Evolutionary conservation across 1,140 invertebrate genomes (phyloP).

Genomic region (Drosophila hydei): DNA sequence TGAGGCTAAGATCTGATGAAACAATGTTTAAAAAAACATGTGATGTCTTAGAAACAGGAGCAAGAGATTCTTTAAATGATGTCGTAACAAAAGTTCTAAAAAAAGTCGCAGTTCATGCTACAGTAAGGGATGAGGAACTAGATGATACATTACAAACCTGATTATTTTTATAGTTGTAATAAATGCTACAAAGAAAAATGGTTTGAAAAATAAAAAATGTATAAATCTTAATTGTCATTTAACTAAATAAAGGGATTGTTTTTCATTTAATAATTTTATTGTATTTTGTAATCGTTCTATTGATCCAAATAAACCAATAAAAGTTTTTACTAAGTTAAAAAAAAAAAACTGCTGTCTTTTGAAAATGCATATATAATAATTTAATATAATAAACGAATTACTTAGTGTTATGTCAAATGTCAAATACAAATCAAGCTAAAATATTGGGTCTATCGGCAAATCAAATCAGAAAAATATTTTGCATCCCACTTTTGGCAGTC

Average conservation of each 20-base stretch:
- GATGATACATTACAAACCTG: slow-evolving; percentile 92
- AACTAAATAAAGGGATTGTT: neutral
- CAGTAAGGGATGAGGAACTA: slow-evolving; percentile 94
- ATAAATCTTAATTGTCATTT: neutral
- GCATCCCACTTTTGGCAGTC: too few species aligned
- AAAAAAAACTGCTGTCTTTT: too few species aligned
- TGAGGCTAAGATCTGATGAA: slow-evolving; percentile 91
- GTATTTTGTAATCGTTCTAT: too few species aligned
- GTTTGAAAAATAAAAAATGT: neutral
- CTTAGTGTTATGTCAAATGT: too few species aligned
- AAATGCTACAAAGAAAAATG: too few species aligned
- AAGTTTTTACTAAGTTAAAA: too few species aligned
- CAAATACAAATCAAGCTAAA: too few species aligned
- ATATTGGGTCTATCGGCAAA: too few species aligned
- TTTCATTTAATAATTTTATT: neutral
- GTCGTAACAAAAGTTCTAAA: slow-evolving; percentile 93
- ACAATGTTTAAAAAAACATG: slow-evolving; percentile 90
- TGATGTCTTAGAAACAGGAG: slow-evolving; percentile 91
- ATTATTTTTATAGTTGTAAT: slow-evolving; percentile 38
- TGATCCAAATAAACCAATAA: too few species aligned
- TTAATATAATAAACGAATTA: too few species aligned
- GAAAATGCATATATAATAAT: too few species aligned
- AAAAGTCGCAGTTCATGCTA: slow-evolving; percentile 89
- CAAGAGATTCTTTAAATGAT: slow-evolving; percentile 93
- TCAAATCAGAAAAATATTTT: too few species aligned